Evolutionary conservation across 1,140 invertebrate species (phyloP), one percentile per base, ranked within the genome.

Genomic region (Papilio glaucus): DNA sequence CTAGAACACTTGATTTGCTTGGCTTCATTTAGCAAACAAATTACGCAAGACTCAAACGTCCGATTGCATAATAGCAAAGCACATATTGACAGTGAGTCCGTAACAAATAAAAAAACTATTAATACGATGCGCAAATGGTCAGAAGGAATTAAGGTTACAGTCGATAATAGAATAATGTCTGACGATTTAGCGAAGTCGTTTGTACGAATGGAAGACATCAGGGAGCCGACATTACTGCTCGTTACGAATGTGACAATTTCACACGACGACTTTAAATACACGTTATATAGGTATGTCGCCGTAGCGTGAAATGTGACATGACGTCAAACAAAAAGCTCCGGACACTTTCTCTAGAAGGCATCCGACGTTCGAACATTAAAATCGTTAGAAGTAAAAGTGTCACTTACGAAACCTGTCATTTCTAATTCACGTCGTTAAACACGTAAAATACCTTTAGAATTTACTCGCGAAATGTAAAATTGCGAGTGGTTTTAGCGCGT

Each of bases 361-460:
- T 81, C 78, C 81, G 77, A 65, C 72, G 53, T 71, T 67, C 70
- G 69, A 72, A 73, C 77, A 70, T 81, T 80, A 81, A 63, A 76
- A 81, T 82, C 76, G 77, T 78, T 77, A 84, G 83, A 86, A 86
- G 84, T 87, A 90, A 90, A 90, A 89, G 84, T 89, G 80, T 85
- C 78, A 85, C 77, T 85, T 80, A 84, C 79, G 80, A 83, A 84
- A 86, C 81, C 53, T 74, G 80, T 81, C 80, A 79, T 76, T 67
- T 72, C 49, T 45, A 62, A 76, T 74, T 63, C 73, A 74, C 42
- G 33, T 67, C 18, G 18, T 67, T 41, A 39, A 42, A 67, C 33
- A 39, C 15, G n/a, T 18, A 24, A 67, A 49, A n/a, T 15, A n/a
- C 42, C 26, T 38, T 33, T 65, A 65, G 38, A 42, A 39, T 65